Percentiles rank a stretch among this genome's conserved stretches.
phyloP scores from a whole-genome alignment of 2,113 vertebrate species.

The Turnix velox region DNA sequence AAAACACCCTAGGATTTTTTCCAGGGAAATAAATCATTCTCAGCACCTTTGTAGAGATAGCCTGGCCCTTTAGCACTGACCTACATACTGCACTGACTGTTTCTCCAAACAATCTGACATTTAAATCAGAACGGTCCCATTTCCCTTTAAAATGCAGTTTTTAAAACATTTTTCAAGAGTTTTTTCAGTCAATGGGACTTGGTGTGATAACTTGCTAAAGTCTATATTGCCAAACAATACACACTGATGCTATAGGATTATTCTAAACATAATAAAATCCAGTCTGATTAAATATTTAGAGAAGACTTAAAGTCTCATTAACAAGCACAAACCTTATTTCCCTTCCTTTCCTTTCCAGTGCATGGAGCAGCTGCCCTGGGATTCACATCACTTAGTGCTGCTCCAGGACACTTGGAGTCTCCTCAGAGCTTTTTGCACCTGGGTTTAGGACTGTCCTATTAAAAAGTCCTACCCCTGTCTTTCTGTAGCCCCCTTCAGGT shows the following conservation, averaged over 20 bases:
- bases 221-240: not conserved
- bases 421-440: not conserved
- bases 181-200: not conserved
- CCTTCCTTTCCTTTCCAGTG: accelerated
- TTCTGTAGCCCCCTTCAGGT: no score
- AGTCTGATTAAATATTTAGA: no score
- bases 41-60: slow-evolving; percentile 40
- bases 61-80: slow-evolving; percentile 14
- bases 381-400: accelerated
- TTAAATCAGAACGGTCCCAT: not conserved
- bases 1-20: not conserved
- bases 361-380: accelerated
- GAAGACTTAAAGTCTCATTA: not conserved
- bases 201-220: not conserved
- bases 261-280: not conserved
- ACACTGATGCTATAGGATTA: not conserved
- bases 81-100: not conserved
- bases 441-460: not conserved
- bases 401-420: accelerated
- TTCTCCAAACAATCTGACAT: not conserved
- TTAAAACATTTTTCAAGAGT: no score
- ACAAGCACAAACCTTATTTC: not conserved
- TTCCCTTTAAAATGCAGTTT: no score
- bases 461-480: no score
- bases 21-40: slow-evolving; percentile 36